Base-by-base conservation (phyloP, 1,140 invertebrate genomes). In the Diprion similis region DNA sequence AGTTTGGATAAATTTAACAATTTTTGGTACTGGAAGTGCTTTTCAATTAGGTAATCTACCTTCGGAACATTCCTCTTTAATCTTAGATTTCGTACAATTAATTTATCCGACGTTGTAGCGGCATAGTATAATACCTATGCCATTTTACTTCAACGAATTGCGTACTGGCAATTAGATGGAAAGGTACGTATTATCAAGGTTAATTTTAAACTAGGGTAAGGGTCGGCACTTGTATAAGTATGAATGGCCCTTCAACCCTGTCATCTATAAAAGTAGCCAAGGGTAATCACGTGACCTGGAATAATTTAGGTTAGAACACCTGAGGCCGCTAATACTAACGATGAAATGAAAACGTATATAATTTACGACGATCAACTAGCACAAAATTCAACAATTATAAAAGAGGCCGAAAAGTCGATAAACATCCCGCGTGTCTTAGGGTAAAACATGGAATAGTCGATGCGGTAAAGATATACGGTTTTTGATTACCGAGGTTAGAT, bases 301-400 rank as follows among this genome's bases (percentile, higher is more conserved):
- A 83, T 82, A 81, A 83, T 82, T 79, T 74, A 71, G 71, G 47
- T 68, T 75, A 75, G 72, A 78, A 75, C 74, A 72, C 70, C 70
- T 71, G 72, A 74, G 76, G 73, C 76, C 71, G 71, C 72, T 73
- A 73, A 37, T 70, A 13, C 24, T 13, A 70, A 70, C 68, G 45
- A 69, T 15, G 9, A 10, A 1, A 71, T 67, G 0, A 47, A 48
- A 37, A 17, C n/a, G 13, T 19, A 65, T 37, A 6, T 37, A 37
- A 37, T 37, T 37, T 37, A 37, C 24, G 24, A 37, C 2, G 24
- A 37, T 3, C 24, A 37, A 37, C 24, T 37, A 37, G 24, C 24
- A 6, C 1, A 37, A 37, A 37, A 37, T 37, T 37, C 24, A 37
- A 37, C 24, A 37, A 37, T 4, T 37, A 37, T 37, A 37, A 37